A percentile compares a stretch with the other conserved stretches of the same genome.
Conservation (phyloP, 2,888 invertebrate genomes). For the Ctenicera cuprea region DNA sequence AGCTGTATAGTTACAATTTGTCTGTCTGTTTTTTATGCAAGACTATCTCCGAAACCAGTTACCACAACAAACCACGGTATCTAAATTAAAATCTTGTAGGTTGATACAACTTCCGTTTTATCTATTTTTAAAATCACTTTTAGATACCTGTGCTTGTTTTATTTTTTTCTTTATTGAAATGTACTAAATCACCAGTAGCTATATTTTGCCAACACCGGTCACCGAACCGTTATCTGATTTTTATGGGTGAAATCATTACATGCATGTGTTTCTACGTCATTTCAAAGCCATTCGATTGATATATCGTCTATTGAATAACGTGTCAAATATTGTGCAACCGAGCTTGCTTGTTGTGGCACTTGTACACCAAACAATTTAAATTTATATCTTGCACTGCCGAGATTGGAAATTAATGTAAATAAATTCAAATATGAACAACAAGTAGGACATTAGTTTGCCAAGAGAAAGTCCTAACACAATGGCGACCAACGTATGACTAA, state of each 20-base stretch:
- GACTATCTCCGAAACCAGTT: neutral
- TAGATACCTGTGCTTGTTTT: neutral
- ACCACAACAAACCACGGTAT: neutral
- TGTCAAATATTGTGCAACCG: constrained; percentile 22
- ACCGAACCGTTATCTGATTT: neutral
- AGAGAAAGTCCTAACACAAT: constrained; percentile 34
- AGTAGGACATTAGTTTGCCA: constrained; percentile 31
- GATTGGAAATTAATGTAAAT: constrained; percentile 37
- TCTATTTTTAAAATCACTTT: neutral
- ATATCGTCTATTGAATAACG: constrained; percentile 30
- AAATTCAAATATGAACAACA: constrained; percentile 31
- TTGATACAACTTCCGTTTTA: neutral
- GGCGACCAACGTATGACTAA: constrained; percentile 10
- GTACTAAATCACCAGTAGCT: constrained; percentile 7
- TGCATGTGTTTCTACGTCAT: constrained; percentile 21
- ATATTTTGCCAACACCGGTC: neutral
- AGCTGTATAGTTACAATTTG: constrained; percentile 3
- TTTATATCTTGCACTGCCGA: constrained; percentile 21
- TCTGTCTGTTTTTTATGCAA: constrained; percentile 4
- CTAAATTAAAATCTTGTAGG: neutral
- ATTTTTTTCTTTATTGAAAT: neutral
- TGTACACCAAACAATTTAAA: constrained; percentile 24
- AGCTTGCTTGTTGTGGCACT: constrained; percentile 21
- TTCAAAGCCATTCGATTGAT: constrained; percentile 21
- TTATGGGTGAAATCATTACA: constrained; percentile 17